A percentile compares a stretch with the other conserved stretches of the same genome.
Evolutionary conservation across 2,888 invertebrate species (phyloP).

Genomic region (Cheilosia grossa): DNA sequence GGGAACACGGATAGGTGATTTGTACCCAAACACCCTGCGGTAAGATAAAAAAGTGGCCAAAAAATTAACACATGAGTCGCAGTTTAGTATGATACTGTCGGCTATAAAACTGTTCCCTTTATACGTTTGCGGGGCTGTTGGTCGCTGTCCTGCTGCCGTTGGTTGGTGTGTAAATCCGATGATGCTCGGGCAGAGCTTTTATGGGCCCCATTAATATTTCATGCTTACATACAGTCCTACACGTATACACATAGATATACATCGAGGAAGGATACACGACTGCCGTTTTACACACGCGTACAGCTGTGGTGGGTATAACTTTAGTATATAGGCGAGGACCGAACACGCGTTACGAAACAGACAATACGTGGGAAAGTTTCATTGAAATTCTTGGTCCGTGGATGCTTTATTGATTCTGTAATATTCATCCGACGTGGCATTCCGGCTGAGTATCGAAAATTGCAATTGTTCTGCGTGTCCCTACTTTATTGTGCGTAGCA

Average conservation of each 20-base stretch:
- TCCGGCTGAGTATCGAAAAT: constrained; percentile 16
- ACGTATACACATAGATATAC: background rate
- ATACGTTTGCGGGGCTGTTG: constrained; percentile 24
- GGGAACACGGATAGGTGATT: constrained; percentile 43
- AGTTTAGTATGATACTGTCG: constrained; percentile 51
- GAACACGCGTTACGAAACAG: constrained; percentile 9
- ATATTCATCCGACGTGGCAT: constrained; percentile 36
- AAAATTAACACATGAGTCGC: constrained; percentile 70
- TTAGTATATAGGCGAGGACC: background rate
- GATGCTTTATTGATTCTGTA: constrained; percentile 68
- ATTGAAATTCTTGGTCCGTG: constrained; percentile 60
- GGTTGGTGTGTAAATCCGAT: constrained; percentile 61
- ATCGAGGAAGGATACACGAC: background rate
- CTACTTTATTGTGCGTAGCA: constrained; percentile 31
- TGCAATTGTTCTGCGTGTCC: constrained; percentile 41
- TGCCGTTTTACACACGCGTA: background rate
- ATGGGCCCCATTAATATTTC: constrained; percentile 69
- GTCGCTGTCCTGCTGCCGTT: constrained; percentile 7
- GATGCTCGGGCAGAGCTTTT: constrained; percentile 63
- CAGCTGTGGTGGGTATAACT: background rate
- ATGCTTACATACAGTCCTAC: constrained; percentile 7
- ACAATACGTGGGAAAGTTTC: constrained; percentile 41
- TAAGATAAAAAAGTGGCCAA: constrained; percentile 69
- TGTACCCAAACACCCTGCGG: constrained; percentile 57
- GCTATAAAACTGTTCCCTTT: constrained; percentile 62